Base-by-base conservation (phyloP, 2,888 invertebrate genomes). In the Branchipolynoe longqiensis region DNA sequence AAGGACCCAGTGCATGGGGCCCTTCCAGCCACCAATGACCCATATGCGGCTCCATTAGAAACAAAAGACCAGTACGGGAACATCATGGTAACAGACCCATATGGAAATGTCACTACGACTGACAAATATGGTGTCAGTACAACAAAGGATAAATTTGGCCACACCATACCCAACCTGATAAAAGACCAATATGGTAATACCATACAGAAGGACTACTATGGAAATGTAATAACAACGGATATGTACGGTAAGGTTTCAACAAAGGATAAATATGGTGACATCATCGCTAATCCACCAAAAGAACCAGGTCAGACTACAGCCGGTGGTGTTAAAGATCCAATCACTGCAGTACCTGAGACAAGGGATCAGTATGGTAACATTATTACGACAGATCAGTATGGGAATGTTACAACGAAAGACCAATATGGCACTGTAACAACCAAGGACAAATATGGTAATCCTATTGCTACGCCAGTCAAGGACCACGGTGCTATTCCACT, bases 161-260 rank as follows among this genome's bases (percentile, higher is more conserved):
- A 69, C 18, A 38, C 36, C 18, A n/a, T n/a, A n/a, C n/a, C n/a
- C n/a, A n/a, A n/a, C n/a, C 25, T 22, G 22, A 25, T 18, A 0
- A 69, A 25, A 69, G 69, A 69, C 12, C 69, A 33, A 38, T 36
- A 4, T 69, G 69, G 69, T 4, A 31, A 33, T 33, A 69, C 69
- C n/a, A 69, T 38, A 33, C 33, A 28, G n/a, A 78, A 41, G 28
- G 78, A 78, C 78, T n/a, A 78, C 18, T 78, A 78, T 78, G 78
- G 78, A 25, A 78, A 48, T 28, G 28, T 28, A 2, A 78, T 48
- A 28, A 69, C 69, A 2, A 69, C 33, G 22, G 69, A 69, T 38
- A 14, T 22, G 18, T 69, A 69, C 18, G 69, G 69, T 6, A 69
- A 4, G 18, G n/a, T 38, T 14, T 36, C 18, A 22, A 69, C 69